Base-by-base conservation (phyloP, 2,888 invertebrate species). In the Halocaridina rubra region DNA sequence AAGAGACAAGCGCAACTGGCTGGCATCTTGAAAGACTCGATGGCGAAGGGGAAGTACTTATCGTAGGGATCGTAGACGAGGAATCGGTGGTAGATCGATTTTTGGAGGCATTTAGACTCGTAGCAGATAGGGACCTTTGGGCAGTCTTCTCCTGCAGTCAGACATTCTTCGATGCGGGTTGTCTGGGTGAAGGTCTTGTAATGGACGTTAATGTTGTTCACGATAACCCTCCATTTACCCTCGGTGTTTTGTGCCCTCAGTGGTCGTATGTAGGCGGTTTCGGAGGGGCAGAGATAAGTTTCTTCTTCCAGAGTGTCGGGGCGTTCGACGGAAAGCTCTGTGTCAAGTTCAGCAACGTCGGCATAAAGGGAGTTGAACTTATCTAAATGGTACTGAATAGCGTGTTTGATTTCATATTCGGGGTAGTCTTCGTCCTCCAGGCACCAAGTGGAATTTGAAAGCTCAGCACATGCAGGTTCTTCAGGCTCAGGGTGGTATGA, bases 31-130 rank as follows among this genome's bases (percentile, higher is more conserved):
- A 89, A 89, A 46, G 77, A 88, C 69, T 89, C 90, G 53, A 90
- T 88, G 46, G 89, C 87, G 88, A 90, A 90, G 13, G 89, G 90
- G 80, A 89, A 89, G 84, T 89, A 89, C 61, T 89, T 85, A 74
- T 89, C 89, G 64, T 88, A 89, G 16, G 89, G 86, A 78, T 89
- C 89, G 81, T 87, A 89, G 77, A 89, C 88, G 75, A 89, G 85
- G 85, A 89, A 89, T 19, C 89, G 86, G 80, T 89, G 89, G 85
- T 89, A 89, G 74, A 88, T 81, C 78, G 81, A 86, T 84, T 89
- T 89, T 86, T 89, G 89, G 32, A 89, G 81, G 67, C 89, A 89
- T 39, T 85, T 87, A 69, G 89, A 88, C 33, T 88, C 87, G 82
- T 89, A 89, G 85, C 89, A 89, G 13, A 81, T 32, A 2, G 89